phyloP scores from a whole-genome alignment of 2,888 invertebrate species.

The Cerastis leucographa region DNA sequence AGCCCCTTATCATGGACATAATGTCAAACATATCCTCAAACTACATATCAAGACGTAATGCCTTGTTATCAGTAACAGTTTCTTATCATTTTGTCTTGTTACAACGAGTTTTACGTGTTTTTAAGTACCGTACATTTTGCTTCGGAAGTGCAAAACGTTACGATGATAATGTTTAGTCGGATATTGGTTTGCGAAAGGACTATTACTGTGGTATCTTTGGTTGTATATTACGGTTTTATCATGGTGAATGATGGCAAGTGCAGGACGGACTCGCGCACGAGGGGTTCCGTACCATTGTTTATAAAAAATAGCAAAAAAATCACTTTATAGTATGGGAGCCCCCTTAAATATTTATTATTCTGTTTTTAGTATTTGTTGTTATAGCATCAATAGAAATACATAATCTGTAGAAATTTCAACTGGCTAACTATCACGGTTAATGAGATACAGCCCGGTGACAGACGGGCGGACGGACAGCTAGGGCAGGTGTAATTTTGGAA shows the following conservation, averaged over 20 bases:
- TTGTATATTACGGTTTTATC: constrained; percentile 28
- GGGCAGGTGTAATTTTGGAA: too few species aligned
- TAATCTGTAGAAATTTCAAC: too few species aligned
- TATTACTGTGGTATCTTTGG: constrained; percentile 23
- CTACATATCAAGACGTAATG: constrained; percentile 43
- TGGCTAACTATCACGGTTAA: too few species aligned
- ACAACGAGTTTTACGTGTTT: constrained; percentile 60
- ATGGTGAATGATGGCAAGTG: background rate
- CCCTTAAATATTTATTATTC: too few species aligned
- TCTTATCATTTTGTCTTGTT: constrained; percentile 55
- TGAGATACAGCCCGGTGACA: too few species aligned
- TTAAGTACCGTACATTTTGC: constrained; percentile 24
- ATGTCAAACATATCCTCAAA: constrained; percentile 44
- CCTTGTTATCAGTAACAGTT: constrained; percentile 49
- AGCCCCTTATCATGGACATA: constrained; percentile 18
- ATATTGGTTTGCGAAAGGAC: constrained; percentile 32
- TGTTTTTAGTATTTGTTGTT: too few species aligned
- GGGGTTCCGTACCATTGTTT: too few species aligned
- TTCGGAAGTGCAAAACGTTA: constrained; percentile 40
- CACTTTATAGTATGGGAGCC: too few species aligned
- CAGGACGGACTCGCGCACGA: too few species aligned
- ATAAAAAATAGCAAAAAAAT: too few species aligned
- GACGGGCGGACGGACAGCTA: too few species aligned
- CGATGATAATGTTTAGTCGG: constrained; percentile 48
- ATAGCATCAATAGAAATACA: too few species aligned